Evolutionary conservation across 2,888 invertebrate species (phyloP), one percentile per base, ranked within the genome.

Genomic region (Platycheirus albimanus): DNA sequence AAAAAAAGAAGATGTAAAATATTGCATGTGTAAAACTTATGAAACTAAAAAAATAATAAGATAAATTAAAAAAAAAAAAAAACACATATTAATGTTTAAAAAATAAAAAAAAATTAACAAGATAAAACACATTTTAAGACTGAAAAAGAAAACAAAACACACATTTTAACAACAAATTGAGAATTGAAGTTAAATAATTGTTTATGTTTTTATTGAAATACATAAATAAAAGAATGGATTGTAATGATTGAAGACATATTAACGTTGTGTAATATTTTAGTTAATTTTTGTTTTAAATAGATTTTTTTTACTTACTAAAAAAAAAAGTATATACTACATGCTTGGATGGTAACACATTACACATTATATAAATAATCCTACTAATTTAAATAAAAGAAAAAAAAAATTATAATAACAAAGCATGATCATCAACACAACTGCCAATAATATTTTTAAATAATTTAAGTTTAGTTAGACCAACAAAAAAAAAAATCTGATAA

Each of bases 101-200:
- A 54, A 17, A 45, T 10, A 56, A 76, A 61, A 30, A 38, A 64
- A 24, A 11, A 66, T 36, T 17, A 58, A 52, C 38, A 61, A 56
- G 78, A 66, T 51, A 76, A 64, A 70, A 56, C 66, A 78, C 78
- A 78, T 78, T 72, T 81, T 78, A 83, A 83, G 83, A 83, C 83
- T 83, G 83, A 83, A 83, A 69, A 74, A 51, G 76, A 67, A 67
- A 24, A 56, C 24, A 33, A 64, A 56, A 58, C 36, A 11, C 41
- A 15, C 10, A 63, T 54, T 51, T 67, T 38, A 45, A 52, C n/a
- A 76, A 69, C 7, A 77, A 51, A 71, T 24, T 81, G 76, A 56
- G 81, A 81, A 72, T 77, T 76, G 80, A 74, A 63, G 13, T 8
- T 43, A 38, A 63, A 3, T 1, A 56, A 52, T 19, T 36, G 24